Conservation (phyloP, 2,113 vertebrate species). For the Sorex araneus region DNA sequence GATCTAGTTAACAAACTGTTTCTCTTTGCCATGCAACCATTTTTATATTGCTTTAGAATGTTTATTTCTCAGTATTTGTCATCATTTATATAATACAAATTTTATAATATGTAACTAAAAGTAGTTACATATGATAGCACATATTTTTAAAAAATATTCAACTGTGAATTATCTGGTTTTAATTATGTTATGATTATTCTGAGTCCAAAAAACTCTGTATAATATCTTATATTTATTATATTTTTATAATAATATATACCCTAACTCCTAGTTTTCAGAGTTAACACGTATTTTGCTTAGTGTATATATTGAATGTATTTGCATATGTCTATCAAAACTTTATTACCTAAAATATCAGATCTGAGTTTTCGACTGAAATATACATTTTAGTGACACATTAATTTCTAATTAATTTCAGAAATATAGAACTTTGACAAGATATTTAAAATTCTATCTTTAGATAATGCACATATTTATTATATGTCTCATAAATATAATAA, state of each 20-base stretch:
- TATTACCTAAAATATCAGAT: neutral
- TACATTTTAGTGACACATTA: neutral
- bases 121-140: conserved; percentile 1
- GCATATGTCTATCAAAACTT: neutral
- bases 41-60: conserved; percentile 60
- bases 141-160: conserved; percentile 30
- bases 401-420: too few relatives aligned
- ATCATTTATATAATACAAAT: conserved; percentile 48
- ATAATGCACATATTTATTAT: too few relatives aligned
- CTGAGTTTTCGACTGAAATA: neutral
- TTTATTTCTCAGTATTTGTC: conserved; percentile 62
- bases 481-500: too few relatives aligned
- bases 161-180: conserved; percentile 32
- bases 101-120: conserved; percentile 50
- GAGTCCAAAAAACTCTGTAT: neutral
- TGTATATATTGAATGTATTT: neutral
- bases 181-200: neutral
- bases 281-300: neutral
- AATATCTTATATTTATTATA: neutral
- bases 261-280: neutral
- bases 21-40: conserved; percentile 19
- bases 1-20: conserved; percentile 16
- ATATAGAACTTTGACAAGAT: too few relatives aligned
- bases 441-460: too few relatives aligned
- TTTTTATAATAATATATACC: neutral